A percentile compares a stretch with the other conserved stretches of the same genome.
Evolutionary conservation across 2,113 vertebrate species (phyloP).

Genomic region (Fulmarus glacialis): DNA sequence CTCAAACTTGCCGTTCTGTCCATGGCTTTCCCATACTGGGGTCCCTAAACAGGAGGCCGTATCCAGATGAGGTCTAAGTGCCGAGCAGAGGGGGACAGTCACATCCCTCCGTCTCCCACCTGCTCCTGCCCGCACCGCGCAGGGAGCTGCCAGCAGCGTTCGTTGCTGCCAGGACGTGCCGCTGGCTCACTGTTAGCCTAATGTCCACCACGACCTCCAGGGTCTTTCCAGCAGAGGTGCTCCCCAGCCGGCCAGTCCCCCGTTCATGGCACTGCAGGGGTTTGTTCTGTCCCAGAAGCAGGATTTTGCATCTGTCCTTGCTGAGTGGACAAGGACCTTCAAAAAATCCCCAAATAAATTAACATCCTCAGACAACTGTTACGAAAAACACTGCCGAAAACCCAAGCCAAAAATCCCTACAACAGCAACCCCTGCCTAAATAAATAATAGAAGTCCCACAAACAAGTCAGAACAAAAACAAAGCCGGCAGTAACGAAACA

Average conservation of each 20-base stretch:
- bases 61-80: background rate
- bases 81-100: background rate
- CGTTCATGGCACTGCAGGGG: background rate
- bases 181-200: background rate
- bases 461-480: background rate
- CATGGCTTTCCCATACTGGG: background rate
- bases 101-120: background rate
- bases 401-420: background rate
- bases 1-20: background rate
- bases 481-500: background rate
- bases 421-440: background rate
- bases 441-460: background rate
- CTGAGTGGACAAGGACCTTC: background rate
- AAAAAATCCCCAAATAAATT: background rate
- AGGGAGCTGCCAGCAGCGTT: background rate
- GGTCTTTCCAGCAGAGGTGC: background rate
- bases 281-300: background rate
- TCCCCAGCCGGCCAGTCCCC: background rate
- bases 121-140: background rate
- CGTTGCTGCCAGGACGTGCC: background rate
- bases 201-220: fast-evolving
- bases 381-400: background rate
- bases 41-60: background rate
- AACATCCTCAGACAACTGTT: background rate
- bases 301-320: background rate